These are phyloP conservation scores for Drosophila histrio DNA, from an alignment of 2,888 invertebrate genomes.

Conservation along the genomic window DNA sequence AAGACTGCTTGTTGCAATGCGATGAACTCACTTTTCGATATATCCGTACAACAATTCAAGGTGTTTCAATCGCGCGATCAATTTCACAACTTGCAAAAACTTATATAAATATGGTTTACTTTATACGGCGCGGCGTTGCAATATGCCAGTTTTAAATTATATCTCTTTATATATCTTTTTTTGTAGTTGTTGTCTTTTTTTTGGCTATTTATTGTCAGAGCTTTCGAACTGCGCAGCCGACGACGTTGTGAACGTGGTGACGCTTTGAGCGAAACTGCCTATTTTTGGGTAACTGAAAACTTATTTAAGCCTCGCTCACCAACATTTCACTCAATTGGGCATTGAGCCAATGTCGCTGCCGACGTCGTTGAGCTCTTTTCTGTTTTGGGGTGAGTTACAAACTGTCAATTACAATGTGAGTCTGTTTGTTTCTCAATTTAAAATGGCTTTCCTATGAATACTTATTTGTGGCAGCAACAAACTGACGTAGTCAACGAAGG, in stretches of 20 bases:
- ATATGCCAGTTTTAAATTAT: constrained; percentile 49
- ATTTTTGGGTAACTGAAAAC: constrained; percentile 81
- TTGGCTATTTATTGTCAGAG: constrained; percentile 22
- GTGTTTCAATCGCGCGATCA: constrained; percentile 18
- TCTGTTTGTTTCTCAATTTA: constrained; percentile 4
- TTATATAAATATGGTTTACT: constrained; percentile 69
- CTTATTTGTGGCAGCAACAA: constrained; percentile 14
- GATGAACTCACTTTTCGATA: constrained; percentile 52
- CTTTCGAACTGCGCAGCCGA: constrained; percentile 44
- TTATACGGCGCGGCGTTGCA: constrained; percentile 47
- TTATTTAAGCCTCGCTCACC: constrained; percentile 82
- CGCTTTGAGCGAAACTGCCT: constrained; percentile 83
- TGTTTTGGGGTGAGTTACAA: constrained; percentile 3
- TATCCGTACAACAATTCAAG: constrained; percentile 30
- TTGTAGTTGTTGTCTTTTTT: neutral
- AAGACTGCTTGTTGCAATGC: neutral
- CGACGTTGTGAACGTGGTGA: constrained; percentile 81
- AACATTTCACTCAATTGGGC: constrained; percentile 55
- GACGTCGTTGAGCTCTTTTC: constrained; percentile 1
- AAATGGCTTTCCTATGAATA: constrained; percentile 5
- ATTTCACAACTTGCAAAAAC: constrained; percentile 69
- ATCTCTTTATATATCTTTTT: constrained; percentile 1
- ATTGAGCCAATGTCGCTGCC: constrained; percentile 35
- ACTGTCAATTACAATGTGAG: neutral
- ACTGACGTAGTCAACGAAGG: neutral